Conservation (phyloP, 2,113 vertebrate genomes). For the Crotalus viridis region DNA sequence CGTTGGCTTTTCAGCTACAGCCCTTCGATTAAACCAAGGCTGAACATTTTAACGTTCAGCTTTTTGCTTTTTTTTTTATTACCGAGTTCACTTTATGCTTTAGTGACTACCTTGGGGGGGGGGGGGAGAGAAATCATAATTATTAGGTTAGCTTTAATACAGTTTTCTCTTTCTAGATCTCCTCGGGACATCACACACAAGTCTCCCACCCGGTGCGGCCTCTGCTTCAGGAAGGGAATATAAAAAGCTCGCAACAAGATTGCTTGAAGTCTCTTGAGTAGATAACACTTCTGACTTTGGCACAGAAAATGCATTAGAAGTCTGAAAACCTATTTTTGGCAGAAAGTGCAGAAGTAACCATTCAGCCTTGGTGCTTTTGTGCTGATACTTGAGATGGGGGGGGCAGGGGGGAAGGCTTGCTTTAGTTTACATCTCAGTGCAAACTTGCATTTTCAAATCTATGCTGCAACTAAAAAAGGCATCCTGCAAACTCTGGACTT, state of each 20-base stretch:
- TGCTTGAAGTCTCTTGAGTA: background rate
- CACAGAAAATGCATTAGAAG: background rate
- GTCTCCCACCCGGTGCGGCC: fast-evolving
- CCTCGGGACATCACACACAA: background rate
- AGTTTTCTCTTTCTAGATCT: background rate
- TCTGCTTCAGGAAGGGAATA: background rate
- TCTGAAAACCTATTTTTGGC: background rate
- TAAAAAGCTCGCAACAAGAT: fast-evolving
- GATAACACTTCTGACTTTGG: background rate
- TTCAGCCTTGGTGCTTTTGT: background rate
- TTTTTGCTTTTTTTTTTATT: background rate
- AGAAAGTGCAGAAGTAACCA: background rate
- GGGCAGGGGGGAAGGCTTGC: background rate
- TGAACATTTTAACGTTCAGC: conserved; percentile 28
- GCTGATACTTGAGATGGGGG: background rate
- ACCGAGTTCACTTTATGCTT: background rate
- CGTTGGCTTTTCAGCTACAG: conserved; percentile 57
- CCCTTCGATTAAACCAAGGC: conserved; percentile 50
- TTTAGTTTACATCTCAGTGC: background rate
- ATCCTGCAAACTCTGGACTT: background rate
- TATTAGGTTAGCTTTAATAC: background rate
- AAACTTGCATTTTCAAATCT: background rate
- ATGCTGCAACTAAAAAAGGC: background rate
- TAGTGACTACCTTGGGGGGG: background rate
- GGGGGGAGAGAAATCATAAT: background rate